These are phyloP conservation scores for Hydriomena furcata DNA, from an alignment of 2,888 invertebrate species.

Conservation along the genomic window DNA sequence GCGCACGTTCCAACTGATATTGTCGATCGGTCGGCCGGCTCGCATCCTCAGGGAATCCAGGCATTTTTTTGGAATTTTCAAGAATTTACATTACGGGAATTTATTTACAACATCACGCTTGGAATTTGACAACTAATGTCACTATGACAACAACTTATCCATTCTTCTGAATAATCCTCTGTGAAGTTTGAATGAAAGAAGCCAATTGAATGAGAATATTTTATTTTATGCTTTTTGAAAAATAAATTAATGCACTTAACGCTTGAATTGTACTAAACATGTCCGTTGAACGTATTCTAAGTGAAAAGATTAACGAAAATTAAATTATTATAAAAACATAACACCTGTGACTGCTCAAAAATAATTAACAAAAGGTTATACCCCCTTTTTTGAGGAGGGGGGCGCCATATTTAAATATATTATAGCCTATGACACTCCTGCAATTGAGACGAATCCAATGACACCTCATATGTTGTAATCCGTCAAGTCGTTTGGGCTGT, in stretches of 20 bases:
- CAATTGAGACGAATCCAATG: too few species aligned
- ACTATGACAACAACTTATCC: constrained; percentile 24
- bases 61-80: constrained; percentile 60
- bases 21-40: constrained; percentile 43
- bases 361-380: too few species aligned
- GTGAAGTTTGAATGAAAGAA: constrained; percentile 10
- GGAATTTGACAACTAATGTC: constrained; percentile 25
- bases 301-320: too few species aligned
- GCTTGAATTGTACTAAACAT: constrained; percentile 1
- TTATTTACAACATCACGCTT: constrained; percentile 36
- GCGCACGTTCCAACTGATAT: constrained; percentile 41
- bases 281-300: too few species aligned
- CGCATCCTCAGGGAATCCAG: constrained; percentile 48
- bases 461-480: too few species aligned
- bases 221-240: background rate
- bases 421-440: too few species aligned
- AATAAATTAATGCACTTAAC: constrained; percentile 8
- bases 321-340: too few species aligned
- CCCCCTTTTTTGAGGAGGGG: too few species aligned
- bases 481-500: too few species aligned
- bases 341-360: too few species aligned
- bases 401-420: too few species aligned
- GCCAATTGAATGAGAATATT: too few species aligned
- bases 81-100: constrained; percentile 46
- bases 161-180: constrained; percentile 29